Base-by-base conservation (phyloP, 1,140 invertebrate species). In the Rhysida immarginata region DNA sequence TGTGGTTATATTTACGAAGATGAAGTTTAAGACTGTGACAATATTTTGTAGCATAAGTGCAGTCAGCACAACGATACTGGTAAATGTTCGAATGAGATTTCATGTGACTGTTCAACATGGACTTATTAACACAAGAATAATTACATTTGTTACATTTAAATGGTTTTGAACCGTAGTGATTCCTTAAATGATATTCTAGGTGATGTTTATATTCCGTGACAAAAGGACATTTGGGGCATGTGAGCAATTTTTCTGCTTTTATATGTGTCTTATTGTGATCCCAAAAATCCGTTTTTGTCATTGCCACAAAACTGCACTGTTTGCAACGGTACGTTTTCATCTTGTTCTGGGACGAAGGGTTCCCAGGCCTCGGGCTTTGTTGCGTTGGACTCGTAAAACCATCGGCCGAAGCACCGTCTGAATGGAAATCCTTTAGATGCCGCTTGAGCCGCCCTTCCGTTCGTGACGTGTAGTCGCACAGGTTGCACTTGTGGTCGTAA, bases 121-220 rank as follows among this genome's bases (percentile, higher is more conserved):
- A 98, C 67, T 99, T 98, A 72, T 97, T 99, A 2, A 99, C 95
- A 66, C 96, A 99, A 0, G 82, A 80, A 65, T 96, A 97, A 14
- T 78, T 77, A 70, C 92, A 96, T 62, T 94, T 85, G 50, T 78
- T 74, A 69, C 96, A 99, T 66, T 94, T 91, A 74, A 92, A 99
- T 0, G 96, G 96, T 65, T 99, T 99, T 0, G 85, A 87, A 8
- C 92, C 91, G 61, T 84, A 81, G 68, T 99, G 96, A 68, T 97
- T 97, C 5, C 90, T 76, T 62, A 96, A 76, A 68, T 97, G 96
- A 65, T 99, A 99, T 64, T 98, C 94, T 14, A 99, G 70, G 64
- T 99, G 96, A 68, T 99, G 96, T 64, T 99, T 99, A 72, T 93
- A 95, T 66, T 99, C 94, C 0, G 96, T 99, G 0, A 97, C 91